Percentiles rank a stretch among this genome's conserved stretches.
These are phyloP conservation scores for Lamellibrachia columna DNA, from an alignment of 2,888 invertebrate genomes.

Conservation along the genomic window DNA sequence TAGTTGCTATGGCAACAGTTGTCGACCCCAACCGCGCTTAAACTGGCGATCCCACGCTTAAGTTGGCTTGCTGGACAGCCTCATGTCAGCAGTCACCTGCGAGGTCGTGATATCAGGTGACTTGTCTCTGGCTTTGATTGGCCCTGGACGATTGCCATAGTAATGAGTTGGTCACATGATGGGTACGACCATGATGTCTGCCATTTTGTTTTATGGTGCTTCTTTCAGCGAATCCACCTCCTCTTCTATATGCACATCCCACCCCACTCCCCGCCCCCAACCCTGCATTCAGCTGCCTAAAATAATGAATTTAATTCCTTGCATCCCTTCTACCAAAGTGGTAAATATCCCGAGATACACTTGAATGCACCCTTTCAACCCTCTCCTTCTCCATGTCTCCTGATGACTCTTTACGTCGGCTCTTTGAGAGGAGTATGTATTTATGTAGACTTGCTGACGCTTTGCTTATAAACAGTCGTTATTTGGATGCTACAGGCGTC, in stretches of 20 bases:
- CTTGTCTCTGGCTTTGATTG: background rate
- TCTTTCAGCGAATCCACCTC: background rate
- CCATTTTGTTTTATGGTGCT: background rate
- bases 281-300: background rate
- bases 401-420: background rate
- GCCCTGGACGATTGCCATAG: background rate
- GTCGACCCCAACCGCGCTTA: background rate
- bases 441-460: background rate
- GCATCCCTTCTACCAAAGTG: background rate
- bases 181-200: background rate
- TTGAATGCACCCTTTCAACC: background rate
- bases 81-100: background rate
- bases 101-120: background rate
- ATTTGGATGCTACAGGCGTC: background rate
- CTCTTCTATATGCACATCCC: background rate
- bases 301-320: background rate
- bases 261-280: background rate
- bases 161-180: background rate
- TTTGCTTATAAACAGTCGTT: background rate
- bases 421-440: background rate
- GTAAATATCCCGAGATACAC: background rate
- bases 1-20: slow-evolving; percentile 9
- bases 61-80: background rate
- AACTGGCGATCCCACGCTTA: background rate
- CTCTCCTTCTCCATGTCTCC: background rate